These are phyloP conservation scores for Coregonus sp. DNA, from an alignment of 2,797 vertebrate genomes.

Conservation along the genomic window DNA sequence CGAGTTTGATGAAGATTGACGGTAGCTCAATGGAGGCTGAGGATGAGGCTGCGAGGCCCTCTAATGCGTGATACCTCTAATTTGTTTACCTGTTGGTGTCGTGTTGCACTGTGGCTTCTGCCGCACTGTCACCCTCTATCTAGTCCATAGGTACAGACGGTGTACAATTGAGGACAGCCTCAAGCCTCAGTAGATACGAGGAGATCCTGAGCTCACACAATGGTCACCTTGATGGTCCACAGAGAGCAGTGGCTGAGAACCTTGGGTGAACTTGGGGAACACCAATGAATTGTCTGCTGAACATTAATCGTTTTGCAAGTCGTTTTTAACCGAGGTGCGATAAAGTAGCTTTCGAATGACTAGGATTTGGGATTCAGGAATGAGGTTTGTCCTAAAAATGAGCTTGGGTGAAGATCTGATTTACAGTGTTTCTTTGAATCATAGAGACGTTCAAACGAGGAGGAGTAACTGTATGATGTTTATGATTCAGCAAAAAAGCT, in stretches of 20 bases:
- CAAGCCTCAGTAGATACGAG: not conserved
- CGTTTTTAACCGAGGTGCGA: too few species aligned
- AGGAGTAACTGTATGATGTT: too few species aligned
- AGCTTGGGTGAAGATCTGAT: too few species aligned
- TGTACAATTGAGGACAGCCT: constrained; percentile 1
- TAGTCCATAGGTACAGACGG: not conserved
- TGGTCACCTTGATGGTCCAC: not conserved
- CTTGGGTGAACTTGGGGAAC: too few species aligned
- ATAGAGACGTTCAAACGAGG: too few species aligned
- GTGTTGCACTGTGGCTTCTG: not conserved
- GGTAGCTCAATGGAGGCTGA: not conserved
- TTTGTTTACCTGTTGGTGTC: not conserved
- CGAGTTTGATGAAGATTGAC: not conserved
- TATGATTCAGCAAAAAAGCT: too few species aligned
- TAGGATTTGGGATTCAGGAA: too few species aligned
- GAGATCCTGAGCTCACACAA: not conserved
- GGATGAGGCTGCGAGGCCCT: not conserved
- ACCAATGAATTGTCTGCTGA: too few species aligned
- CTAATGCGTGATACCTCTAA: not conserved
- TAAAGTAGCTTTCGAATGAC: too few species aligned
- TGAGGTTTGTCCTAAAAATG: too few species aligned
- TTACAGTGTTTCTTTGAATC: too few species aligned
- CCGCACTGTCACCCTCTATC: not conserved
- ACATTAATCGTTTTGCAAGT: too few species aligned
- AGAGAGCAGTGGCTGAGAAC: not conserved